Evolutionary conservation across 2,113 vertebrate genomes (phyloP), one percentile per base, ranked within the genome.

Genomic region (Datnioides undecimradiatus): DNA sequence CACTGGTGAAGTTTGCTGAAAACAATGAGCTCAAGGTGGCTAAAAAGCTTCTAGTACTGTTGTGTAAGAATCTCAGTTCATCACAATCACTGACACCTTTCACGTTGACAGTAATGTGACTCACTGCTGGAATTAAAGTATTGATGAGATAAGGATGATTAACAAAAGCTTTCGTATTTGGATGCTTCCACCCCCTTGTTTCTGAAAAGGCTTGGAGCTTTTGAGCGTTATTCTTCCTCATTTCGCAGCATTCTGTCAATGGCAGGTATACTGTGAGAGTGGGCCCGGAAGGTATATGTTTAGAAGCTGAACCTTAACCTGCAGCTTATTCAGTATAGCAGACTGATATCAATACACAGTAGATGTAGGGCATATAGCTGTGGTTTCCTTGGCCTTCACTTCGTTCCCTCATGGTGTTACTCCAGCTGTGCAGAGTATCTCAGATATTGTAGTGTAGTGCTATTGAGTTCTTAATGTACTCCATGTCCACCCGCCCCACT

Each of bases 401-500:
- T 41, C 29, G 59, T n/a, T n/a, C n/a, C 41, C 60, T 68, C 69
- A 48, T 51, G 60, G 54, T 71, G 45, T 74, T 84, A 40, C 46
- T 77, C 57, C 80, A 82, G 74, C 76, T 51, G 66, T 68, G 59
- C 66, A 77, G 45, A 63, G 55, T 36, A 33, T 40, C 65, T 21
- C 57, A 70, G 54, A 82, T 66, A 84, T 74, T 65, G 40, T 33
- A 73, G 75, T 71, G 59, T 79, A n/a, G 80, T 83, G 68, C 82
- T 79, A 76, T 69, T 85, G 75, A 80, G 73, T 77, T 83, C 63
- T 72, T 85, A 91, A 93, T 90, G 83, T 73, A 36, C 51, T 59
- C 45, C 11, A 8, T 11, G 3, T 9, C 19, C 62, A 33, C 46
- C 12, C 21, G 17, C 21, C 19, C 27, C 27, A 2, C 46, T 6